Evolutionary conservation across 2,888 invertebrate species (phyloP).

Genomic region (Amphipoea oculea): DNA sequence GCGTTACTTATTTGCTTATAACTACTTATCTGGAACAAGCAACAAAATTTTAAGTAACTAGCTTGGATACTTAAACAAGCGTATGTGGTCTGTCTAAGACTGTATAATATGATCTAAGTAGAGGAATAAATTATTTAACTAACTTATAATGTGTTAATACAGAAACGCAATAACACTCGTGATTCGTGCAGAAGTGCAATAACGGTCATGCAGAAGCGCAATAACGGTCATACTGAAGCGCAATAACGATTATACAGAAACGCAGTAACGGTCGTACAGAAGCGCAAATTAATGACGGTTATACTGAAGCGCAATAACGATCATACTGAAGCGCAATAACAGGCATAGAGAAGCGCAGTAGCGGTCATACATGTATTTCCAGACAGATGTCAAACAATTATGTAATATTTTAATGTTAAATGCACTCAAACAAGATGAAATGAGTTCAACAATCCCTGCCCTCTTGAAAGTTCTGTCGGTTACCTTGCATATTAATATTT

Average conservation of each 20-base stretch:
- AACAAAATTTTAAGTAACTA: no score
- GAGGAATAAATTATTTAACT: no score
- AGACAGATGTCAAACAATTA: background rate
- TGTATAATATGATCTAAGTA: no score
- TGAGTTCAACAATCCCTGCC: slow-evolving; percentile 21
- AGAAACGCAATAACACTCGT: background rate
- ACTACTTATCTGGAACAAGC: background rate
- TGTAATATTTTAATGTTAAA: background rate
- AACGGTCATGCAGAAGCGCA: background rate
- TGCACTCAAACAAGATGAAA: slow-evolving; percentile 26
- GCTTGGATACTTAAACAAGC: no score
- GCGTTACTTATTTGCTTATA: slow-evolving; percentile 1
- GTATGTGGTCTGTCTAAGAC: no score
- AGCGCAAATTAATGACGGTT: background rate
- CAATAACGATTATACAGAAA: background rate
- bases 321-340: background rate
- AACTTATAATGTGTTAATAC: background rate
- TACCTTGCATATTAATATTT: slow-evolving; percentile 18
- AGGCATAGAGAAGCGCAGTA: background rate
- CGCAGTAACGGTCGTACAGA: background rate
- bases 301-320: background rate
- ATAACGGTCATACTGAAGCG: background rate
- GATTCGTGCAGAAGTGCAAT: background rate
- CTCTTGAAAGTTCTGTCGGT: slow-evolving; percentile 19
- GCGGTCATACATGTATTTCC: background rate